Conservation (phyloP, 1,140 invertebrate genomes). For the Sesamia nonagrioides region DNA sequence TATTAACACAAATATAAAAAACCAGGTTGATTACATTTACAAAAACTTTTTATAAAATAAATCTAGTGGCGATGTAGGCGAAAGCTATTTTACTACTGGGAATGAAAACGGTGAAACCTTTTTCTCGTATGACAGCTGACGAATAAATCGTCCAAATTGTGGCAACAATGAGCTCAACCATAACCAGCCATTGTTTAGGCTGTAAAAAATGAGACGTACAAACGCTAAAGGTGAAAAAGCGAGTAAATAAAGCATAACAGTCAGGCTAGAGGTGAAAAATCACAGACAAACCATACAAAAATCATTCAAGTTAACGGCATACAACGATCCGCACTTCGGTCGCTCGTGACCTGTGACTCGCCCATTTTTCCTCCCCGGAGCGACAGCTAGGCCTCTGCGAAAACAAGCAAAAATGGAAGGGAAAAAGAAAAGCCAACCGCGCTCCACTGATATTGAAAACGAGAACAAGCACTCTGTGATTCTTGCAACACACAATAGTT, state of each 20-base stretch:
- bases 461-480: conserved; percentile 54
- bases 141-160: conserved; percentile 28
- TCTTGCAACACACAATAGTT: conserved; percentile 48
- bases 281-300: conserved; percentile 63
- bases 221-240: conserved; percentile 49
- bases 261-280: conserved; percentile 62
- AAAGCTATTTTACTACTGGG: conserved; percentile 2
- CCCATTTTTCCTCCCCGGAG: conserved; percentile 57
- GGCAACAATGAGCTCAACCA: conserved; percentile 6
- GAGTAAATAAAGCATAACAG: conserved; percentile 59
- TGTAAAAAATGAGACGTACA: conserved; percentile 38
- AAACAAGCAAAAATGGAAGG: conserved; percentile 55
- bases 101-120: conserved; percentile 25
- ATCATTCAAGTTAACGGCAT: conserved; percentile 73
- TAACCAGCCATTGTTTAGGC: conserved; percentile 23
- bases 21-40: not conserved
- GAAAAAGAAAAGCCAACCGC: conserved; percentile 50
- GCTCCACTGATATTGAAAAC: conserved; percentile 57
- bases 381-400: conserved; percentile 52
- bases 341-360: conserved; percentile 65
- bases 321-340: conserved; percentile 69
- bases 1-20: not conserved
- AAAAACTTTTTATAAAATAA: not conserved
- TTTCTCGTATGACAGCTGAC: conserved; percentile 19
- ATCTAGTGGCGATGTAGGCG: not conserved